phyloP scores from a whole-genome alignment of 2,888 invertebrate genomes.

The Morinoia aosen region DNA sequence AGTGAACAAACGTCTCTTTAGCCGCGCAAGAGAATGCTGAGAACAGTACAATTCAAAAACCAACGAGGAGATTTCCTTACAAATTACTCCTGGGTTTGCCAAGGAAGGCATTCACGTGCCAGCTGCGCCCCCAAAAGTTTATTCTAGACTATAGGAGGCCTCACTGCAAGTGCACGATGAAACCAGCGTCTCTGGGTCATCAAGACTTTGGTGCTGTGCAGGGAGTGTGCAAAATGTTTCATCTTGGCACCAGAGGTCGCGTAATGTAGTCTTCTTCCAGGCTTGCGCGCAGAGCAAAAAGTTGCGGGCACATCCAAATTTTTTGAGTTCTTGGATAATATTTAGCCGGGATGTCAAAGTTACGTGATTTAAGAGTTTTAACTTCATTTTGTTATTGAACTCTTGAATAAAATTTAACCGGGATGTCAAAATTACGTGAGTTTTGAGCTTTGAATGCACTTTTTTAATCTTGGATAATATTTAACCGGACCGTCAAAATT shows the following conservation, averaged over 20 bases:
- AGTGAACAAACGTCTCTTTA: not conserved
- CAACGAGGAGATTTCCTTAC: slow-evolving; percentile 15
- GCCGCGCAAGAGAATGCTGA: not conserved
- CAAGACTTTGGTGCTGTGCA: not conserved
- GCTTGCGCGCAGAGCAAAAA: not conserved
- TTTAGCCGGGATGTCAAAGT: not conserved
- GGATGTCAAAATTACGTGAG: not conserved
- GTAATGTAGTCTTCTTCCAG: not conserved
- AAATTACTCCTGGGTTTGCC: slow-evolving; percentile 1
- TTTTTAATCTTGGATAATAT: not conserved
- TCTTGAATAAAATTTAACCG: not conserved
- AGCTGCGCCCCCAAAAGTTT: not conserved
- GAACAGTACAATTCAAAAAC: not conserved
- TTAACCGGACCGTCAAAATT: too few species aligned
- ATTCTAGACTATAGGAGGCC: not conserved
- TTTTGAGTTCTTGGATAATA: not conserved
- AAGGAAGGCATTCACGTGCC: slow-evolving; percentile 3
- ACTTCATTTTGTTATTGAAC: not conserved
- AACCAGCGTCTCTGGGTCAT: not conserved
- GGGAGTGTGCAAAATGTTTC: not conserved
- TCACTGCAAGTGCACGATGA: not conserved
- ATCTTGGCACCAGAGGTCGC: not conserved
- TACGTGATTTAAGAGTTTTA: not conserved
- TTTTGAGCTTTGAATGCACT: not conserved
- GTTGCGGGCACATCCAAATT: not conserved